These are phyloP conservation scores for Toxotes lorentzi DNA, from an alignment of 2,797 vertebrate species.

Conservation along the genomic window DNA sequence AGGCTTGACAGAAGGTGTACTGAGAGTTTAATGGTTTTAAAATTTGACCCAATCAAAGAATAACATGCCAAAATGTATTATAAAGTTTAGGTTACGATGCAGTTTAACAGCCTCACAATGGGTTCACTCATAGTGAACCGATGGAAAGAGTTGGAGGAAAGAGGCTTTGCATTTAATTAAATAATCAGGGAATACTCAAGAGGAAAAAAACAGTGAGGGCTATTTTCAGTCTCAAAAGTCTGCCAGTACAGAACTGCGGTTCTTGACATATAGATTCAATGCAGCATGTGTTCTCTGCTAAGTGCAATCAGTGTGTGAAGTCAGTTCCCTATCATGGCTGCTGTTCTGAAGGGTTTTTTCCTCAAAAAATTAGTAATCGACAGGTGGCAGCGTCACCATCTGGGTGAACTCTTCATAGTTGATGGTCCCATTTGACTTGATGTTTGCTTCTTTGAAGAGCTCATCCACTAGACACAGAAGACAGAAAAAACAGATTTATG, in stretches of 20 bases:
- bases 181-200: neutral
- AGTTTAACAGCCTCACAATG: neutral
- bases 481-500: slow-evolving; percentile 18
- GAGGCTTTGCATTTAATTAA: neutral
- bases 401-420: slow-evolving; percentile 91
- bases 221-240: neutral
- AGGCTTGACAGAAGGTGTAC: neutral
- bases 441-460: slow-evolving; percentile 89
- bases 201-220: neutral
- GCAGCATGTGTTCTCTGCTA: neutral
- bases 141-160: neutral
- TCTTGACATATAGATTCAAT: neutral
- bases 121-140: neutral
- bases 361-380: slow-evolving; percentile 85
- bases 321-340: neutral
- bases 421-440: slow-evolving; percentile 87
- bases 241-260: neutral
- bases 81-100: neutral
- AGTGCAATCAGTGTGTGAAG: neutral
- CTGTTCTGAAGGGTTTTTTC: neutral
- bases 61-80: neutral
- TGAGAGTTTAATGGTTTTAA: neutral
- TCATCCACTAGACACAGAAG: slow-evolving; percentile 89
- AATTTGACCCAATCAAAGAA: neutral
- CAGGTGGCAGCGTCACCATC: slow-evolving; percentile 86